These are phyloP conservation scores for Meda fulgida DNA, from an alignment of 2,797 vertebrate species.

Conservation along the genomic window DNA sequence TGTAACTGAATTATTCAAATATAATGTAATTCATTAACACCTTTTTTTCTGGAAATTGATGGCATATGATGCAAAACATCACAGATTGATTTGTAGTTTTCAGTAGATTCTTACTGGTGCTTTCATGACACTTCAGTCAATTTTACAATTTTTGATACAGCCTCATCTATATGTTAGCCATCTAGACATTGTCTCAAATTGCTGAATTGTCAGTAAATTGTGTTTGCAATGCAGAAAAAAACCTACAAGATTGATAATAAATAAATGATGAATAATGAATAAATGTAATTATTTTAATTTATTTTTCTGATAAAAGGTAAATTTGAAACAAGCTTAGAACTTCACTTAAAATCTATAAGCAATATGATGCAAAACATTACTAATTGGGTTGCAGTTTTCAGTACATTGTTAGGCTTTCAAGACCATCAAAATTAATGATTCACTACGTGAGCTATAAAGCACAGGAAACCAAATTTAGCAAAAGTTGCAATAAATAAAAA, in stretches of 20 bases:
- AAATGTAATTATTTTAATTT: background rate
- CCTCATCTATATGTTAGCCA: background rate
- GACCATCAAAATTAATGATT: background rate
- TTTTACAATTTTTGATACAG: background rate
- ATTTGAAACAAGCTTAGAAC: background rate
- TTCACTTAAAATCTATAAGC: background rate
- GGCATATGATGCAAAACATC: background rate
- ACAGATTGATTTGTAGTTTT: background rate
- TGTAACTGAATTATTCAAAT: too few species aligned
- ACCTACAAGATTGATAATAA: background rate
- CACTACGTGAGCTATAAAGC: background rate
- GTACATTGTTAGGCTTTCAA: background rate
- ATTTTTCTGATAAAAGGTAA: background rate
- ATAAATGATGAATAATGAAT: background rate
- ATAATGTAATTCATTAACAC: background rate
- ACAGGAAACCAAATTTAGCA: background rate
- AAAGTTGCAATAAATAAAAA: background rate
- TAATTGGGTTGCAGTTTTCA: background rate
- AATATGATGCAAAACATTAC: background rate
- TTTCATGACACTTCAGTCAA: background rate
- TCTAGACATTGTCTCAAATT: background rate
- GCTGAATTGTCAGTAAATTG: background rate
- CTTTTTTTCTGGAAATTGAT: background rate
- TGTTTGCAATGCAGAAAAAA: background rate
- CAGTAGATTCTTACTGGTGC: background rate